Evolutionary conservation across 2,797 vertebrate species (phyloP), one percentile per base, ranked within the genome.

Genomic region (Cirrhinus molitorella): DNA sequence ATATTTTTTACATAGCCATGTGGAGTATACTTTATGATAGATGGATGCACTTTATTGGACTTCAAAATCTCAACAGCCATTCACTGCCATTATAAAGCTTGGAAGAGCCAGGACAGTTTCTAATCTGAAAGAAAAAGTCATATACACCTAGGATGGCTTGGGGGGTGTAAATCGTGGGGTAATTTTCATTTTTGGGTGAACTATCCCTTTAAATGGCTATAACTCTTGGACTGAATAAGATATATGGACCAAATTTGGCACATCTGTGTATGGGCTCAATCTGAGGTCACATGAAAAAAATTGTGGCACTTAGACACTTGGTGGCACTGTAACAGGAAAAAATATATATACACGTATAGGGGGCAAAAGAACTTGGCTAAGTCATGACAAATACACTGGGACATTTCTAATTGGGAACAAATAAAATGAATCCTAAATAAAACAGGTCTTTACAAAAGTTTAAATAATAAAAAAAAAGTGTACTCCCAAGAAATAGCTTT

Each of bases 401-500:
- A 68, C 9, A 70, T 71, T 80, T 80, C 7, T 49, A 49, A 63
- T 49, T 47, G 19, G 40, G 40, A 63, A 72, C 40, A 81, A 45
- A 72, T 37, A 63, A 61, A 25, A 85, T 16, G 34, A 68, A 84
- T 80, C 21, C 55, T n/a, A 75, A 85, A 31, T 49, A 87, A 31
- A 83, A 65, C 16, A 19, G 61, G 28, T 34, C 16, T 31, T 65
- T 65, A 65, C 61, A 65, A 81, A 77, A 83, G 49, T 76, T 7
- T 51, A 57, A 23, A 63, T 63, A 81, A 79, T 76, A 82, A 34
- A 34, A 59, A 81, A 81, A 70, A 65, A 76, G 28, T 65, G 49
- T 59, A 57, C 49, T 80, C 51, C 81, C 53, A 77, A 66, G 17
- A 83, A 75, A 37, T 25, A 49, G 75, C 70, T 80, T 71, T 86